Base-by-base conservation (phyloP, 2,888 invertebrate species). In the Lasioglossum vierecki region DNA sequence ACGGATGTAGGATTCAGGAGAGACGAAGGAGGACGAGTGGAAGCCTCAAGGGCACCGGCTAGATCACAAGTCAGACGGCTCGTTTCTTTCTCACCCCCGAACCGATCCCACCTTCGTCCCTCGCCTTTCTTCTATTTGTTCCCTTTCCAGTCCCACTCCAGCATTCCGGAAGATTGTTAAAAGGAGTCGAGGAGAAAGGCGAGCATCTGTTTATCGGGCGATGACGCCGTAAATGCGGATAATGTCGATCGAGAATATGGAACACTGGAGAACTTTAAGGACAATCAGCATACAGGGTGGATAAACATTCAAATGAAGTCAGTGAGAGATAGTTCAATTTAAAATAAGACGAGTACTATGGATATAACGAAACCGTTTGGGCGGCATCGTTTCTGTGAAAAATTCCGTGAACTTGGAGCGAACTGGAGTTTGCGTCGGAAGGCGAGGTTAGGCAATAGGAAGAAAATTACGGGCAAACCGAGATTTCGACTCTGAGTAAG, bases 11-110 rank as follows among this genome's bases (percentile, higher is more conserved):
- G 84, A 82, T 85, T 80, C 84, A 77, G 73, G 66, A 80, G 88
- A 73, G 74, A 75, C 79, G 84, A 82, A 76, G 85, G 80, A 85
- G 86, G 73, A 88, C 82, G 82, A 70, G 63, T 76, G 76, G 82
- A 83, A 88, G 89, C 91, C 93, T 93, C 93, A 88, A 91, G 92
- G 92, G 91, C 87, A 88, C 88, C 89, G 88, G 53, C 79, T 80
- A 76, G 80, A 84, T 88, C 91, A 80, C 91, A 75, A 90, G 87
- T 90, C 88, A 90, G 88, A 89, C 90, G 83, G 83, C 84, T 85
- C 90, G 82, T 83, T 84, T 84, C 85, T 84, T 84, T 87, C 77
- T 77, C 83, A 76, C 73, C 79, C 6, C 66, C 66, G 49, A 35
- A 30, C 53, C 75, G 41, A 46, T 46, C 49, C 46, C 35, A n/a